Evolutionary conservation across 2,113 vertebrate species (phyloP).

Genomic region (Pavo muticus): DNA sequence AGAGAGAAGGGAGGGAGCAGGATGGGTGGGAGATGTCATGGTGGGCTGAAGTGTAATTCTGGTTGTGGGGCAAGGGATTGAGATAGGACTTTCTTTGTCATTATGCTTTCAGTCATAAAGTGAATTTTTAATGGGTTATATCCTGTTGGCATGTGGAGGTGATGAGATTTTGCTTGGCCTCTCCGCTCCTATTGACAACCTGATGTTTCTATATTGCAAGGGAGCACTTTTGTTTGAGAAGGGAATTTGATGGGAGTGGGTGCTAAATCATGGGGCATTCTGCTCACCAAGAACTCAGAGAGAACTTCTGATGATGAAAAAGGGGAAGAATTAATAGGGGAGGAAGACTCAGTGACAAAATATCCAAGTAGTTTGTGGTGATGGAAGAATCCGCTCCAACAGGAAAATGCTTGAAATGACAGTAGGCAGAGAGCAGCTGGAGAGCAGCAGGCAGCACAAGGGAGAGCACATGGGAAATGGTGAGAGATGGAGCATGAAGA

Average conservation of each 20-base stretch:
- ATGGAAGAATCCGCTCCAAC: neutral
- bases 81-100: neutral
- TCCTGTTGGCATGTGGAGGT: neutral
- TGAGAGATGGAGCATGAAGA: constrained; percentile 15
- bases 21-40: neutral
- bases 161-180: neutral
- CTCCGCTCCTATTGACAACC: neutral
- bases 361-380: neutral
- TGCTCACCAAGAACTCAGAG: neutral
- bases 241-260: neutral
- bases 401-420: constrained; percentile 11
- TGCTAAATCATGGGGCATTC: neutral
- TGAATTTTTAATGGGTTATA: neutral
- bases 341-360: neutral
- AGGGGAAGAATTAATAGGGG: neutral
- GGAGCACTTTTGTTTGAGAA: neutral
- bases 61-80: neutral
- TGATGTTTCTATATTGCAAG: neutral
- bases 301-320: neutral
- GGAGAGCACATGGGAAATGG: neutral
- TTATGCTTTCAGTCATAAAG: neutral
- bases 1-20: neutral
- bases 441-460: neutral
- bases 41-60: neutral
- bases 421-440: constrained; percentile 34